A percentile compares a stretch with the other conserved stretches of the same genome.
These are phyloP conservation scores for Luperina nickerlii DNA, from an alignment of 2,888 invertebrate genomes.

Conservation along the genomic window DNA sequence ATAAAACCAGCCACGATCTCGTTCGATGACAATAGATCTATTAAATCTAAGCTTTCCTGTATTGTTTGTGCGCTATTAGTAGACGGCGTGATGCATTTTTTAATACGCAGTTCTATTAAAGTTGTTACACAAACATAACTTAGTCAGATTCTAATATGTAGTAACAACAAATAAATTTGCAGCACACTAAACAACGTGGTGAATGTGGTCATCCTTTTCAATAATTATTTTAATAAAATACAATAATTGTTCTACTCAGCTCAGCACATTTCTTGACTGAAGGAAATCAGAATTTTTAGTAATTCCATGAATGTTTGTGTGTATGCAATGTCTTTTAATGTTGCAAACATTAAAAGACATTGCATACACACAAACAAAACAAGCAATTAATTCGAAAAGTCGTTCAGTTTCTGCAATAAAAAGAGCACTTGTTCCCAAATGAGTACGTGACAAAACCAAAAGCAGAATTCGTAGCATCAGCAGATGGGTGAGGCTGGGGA, in stretches of 20 bases:
- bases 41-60: slow-evolving; percentile 39
- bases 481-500: slow-evolving; percentile 54
- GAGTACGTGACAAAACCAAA: slow-evolving; percentile 66
- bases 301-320: not conserved
- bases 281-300: not conserved
- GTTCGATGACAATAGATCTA: slow-evolving; percentile 38
- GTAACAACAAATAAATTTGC: not conserved
- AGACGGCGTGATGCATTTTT: slow-evolving; percentile 10
- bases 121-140: not conserved
- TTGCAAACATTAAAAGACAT: not conserved
- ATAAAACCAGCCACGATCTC: slow-evolving; percentile 31
- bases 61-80: slow-evolving; percentile 24
- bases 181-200: not conserved
- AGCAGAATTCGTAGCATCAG: slow-evolving; percentile 54
- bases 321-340: too few species aligned
- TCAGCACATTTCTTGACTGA: not conserved
- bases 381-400: not conserved
- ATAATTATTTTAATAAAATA: not conserved
- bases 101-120: not conserved
- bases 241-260: not conserved
- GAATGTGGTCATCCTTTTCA: not conserved
- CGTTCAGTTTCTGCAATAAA: slow-evolving; percentile 14
- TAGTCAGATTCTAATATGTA: slow-evolving; percentile 9
- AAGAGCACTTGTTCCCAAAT: slow-evolving; percentile 41
- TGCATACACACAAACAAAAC: slow-evolving; percentile 8